Conservation (phyloP, 2,797 vertebrate species). For the Lacerta agilis region DNA sequence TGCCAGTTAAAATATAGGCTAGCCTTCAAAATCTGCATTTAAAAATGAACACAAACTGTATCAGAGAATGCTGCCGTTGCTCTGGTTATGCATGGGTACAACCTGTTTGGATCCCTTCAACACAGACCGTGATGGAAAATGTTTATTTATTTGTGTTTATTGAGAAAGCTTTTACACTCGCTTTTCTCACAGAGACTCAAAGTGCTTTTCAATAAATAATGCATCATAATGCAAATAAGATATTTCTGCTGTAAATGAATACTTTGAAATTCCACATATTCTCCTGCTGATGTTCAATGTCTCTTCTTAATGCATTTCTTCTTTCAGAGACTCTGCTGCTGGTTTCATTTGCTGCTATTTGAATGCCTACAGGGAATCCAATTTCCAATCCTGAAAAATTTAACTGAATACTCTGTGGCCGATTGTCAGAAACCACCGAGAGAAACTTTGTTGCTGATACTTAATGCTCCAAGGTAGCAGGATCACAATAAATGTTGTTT, state of each 20-base stretch:
- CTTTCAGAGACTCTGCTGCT: not conserved
- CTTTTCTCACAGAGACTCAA: not conserved
- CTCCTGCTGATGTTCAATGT: not conserved
- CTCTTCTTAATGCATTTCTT: not conserved
- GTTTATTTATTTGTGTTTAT: not conserved
- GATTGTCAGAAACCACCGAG: not conserved
- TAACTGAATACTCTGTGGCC: not conserved
- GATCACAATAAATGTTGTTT: not conserved
- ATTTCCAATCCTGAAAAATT: not conserved
- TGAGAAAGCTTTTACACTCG: not conserved
- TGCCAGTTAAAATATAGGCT: not conserved
- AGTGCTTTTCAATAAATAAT: constrained; percentile 21
- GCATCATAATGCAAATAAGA: constrained; percentile 22
- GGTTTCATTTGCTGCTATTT: not conserved
- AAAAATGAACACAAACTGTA: not conserved
- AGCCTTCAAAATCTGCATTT: not conserved
- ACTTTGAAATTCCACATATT: constrained; percentile 7
- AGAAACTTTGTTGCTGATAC: not conserved
- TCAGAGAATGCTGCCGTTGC: not conserved
- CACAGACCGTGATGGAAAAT: not conserved
- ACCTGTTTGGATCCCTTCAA: not conserved
- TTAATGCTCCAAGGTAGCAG: not conserved
- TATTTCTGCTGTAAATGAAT: not conserved
- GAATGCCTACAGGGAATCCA: not conserved
- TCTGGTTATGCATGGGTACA: not conserved